A percentile compares a stretch with the other conserved stretches of the same genome.
Evolutionary conservation across 2,113 vertebrate genomes (phyloP).

Genomic region (Lanius collurio): DNA sequence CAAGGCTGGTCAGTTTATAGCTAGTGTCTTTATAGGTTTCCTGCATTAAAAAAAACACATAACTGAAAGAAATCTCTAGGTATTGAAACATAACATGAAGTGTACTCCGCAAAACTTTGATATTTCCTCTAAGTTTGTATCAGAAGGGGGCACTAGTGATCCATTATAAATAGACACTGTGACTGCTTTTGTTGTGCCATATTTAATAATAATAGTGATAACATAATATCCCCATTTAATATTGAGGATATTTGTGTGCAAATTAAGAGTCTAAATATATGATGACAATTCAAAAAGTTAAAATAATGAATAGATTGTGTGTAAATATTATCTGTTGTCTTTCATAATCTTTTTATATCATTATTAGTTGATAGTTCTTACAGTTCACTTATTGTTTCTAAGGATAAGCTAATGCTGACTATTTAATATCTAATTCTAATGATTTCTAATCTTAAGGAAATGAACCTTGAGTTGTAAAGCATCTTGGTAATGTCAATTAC

Average conservation of each 20-base stretch:
- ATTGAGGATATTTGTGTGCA: conserved; percentile 59
- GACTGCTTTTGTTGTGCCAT: conserved; percentile 65
- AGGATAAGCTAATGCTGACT: neutral
- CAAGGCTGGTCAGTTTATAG: neutral
- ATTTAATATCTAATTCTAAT: neutral
- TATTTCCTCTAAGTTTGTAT: conserved; percentile 16
- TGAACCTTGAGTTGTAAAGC: neutral
- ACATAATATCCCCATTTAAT: conserved; percentile 64
- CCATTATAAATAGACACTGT: conserved; percentile 53
- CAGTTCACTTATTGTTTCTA: neutral
- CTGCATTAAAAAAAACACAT: neutral
- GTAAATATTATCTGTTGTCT: conserved; percentile 53
- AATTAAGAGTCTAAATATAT: conserved; percentile 70
- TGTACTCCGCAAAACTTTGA: neutral
- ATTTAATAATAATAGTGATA: conserved; percentile 59
- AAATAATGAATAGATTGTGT: conserved; percentile 69
- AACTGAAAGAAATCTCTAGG: conserved; percentile 43
- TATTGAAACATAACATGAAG: neutral
- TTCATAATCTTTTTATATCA: conserved; percentile 12
- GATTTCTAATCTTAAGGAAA: neutral
- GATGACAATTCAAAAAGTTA: conserved; percentile 64
- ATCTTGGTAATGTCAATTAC: neutral
- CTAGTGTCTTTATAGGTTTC: neutral
- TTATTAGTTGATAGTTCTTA: neutral
- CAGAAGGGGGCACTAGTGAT: conserved; percentile 78